Evolutionary conservation across 2,113 vertebrate species (phyloP).

Genomic region (Myanophis thanlyinensis): DNA sequence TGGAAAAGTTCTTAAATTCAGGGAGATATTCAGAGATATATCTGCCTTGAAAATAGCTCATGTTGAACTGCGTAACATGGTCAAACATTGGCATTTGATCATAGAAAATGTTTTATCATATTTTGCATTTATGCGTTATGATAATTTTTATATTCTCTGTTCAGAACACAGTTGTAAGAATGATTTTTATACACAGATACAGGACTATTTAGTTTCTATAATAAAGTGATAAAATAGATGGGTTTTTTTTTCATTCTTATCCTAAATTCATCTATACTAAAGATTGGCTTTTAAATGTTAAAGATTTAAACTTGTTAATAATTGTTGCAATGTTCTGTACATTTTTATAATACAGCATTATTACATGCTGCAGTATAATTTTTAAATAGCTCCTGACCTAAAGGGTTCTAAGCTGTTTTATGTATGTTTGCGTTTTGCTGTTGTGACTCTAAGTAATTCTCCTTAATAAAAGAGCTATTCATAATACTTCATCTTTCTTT

Average conservation of each 20-base stretch:
- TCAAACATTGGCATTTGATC: no score
- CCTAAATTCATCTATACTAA: neutral
- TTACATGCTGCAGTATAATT: neutral
- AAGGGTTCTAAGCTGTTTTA: neutral
- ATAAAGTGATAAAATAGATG: neutral
- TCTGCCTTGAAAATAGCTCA: no score
- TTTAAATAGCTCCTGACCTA: neutral
- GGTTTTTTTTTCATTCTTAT: neutral
- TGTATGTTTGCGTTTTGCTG: neutral
- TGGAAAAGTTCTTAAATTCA: neutral
- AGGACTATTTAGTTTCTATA: neutral
- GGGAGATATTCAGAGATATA: no score
- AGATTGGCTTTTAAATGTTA: neutral
- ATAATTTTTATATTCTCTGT: neutral
- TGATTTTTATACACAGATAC: neutral
- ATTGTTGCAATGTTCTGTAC: neutral
- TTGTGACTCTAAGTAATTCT: slow-evolving; percentile 23
- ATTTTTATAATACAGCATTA: neutral
- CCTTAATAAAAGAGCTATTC: slow-evolving; percentile 3
- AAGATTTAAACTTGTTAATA: neutral
- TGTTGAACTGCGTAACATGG: no score
- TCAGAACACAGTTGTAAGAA: neutral
- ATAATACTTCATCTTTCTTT: slow-evolving; percentile 34
- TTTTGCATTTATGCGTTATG: neutral
- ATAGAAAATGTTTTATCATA: neutral